A percentile compares a stretch with the other conserved stretches of the same genome.
These are phyloP conservation scores for Clunio marinus DNA, from an alignment of 2,888 invertebrate species.

Conservation along the genomic window DNA sequence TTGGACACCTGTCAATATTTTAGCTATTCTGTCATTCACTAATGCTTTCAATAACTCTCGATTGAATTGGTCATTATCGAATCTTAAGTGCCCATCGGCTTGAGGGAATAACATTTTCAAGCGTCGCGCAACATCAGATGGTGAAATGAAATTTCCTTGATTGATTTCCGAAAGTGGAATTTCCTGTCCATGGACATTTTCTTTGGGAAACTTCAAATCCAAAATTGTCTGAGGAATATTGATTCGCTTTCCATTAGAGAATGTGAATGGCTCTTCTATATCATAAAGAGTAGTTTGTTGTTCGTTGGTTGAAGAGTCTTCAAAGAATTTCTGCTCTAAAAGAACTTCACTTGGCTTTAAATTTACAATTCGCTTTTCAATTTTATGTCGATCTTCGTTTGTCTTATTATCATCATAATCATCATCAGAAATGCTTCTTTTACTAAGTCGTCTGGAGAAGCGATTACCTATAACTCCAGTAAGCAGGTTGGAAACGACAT, in stretches of 20 bases:
- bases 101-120: conserved; percentile 54
- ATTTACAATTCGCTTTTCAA: conserved; percentile 40
- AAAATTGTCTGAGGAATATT: not conserved
- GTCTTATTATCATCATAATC: conserved; percentile 19
- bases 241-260: conserved; percentile 16
- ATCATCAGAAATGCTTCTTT: conserved; percentile 39
- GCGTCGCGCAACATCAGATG: conserved; percentile 37
- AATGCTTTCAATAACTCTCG: conserved; percentile 37
- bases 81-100: conserved; percentile 53
- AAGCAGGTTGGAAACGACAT: conserved; percentile 41
- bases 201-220: conserved; percentile 20
- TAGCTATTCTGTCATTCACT: conserved; percentile 42
- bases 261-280: conserved; percentile 15
- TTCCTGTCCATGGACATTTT: not conserved
- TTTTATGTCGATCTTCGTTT: not conserved
- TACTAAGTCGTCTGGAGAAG: conserved; percentile 38
- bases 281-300: conserved; percentile 17
- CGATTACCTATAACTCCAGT: conserved; percentile 41
- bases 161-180: not conserved
- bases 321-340: conserved; percentile 42
- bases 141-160: conserved; percentile 11
- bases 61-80: conserved; percentile 48
- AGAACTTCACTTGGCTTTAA: conserved; percentile 52
- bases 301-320: not conserved
- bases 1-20: conserved; percentile 45